A percentile compares a stretch with the other conserved stretches of the same genome.
phyloP scores from a whole-genome alignment of 2,113 vertebrate genomes.

The Oryzias melastigma region DNA sequence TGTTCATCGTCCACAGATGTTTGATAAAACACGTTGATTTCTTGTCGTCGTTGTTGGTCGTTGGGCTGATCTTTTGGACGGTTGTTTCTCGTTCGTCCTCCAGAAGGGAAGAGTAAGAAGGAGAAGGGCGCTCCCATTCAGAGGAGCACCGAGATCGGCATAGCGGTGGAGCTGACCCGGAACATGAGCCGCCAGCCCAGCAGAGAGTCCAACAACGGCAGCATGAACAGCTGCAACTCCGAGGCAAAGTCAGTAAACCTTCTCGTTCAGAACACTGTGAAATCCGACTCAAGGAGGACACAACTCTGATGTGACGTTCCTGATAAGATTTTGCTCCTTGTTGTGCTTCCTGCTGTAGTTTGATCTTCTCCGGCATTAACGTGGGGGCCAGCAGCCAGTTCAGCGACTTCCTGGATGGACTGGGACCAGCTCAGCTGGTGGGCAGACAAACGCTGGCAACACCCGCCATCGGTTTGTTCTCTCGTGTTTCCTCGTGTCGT shows the following conservation, averaged over 20 bases:
- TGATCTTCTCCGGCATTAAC: constrained; percentile 93
- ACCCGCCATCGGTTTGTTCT: constrained; percentile 88
- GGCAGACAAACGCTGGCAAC: constrained; percentile 96
- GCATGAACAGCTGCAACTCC: constrained; percentile 95
- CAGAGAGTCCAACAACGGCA: constrained; percentile 95
- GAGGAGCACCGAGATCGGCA: constrained; percentile 95
- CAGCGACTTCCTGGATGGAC: constrained; percentile 95
- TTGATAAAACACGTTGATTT: no score
- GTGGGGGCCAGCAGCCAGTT: constrained; percentile 95
- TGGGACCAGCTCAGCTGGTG: constrained; percentile 95
- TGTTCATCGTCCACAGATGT: no score
- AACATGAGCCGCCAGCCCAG: constrained; percentile 96
- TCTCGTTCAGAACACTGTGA: neutral
- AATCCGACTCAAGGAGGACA: neutral
- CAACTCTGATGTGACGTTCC: neutral
- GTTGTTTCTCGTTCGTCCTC: neutral
- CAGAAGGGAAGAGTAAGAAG: constrained; percentile 93
- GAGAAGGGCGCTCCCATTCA: constrained; percentile 91
- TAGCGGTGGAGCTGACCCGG: constrained; percentile 92
- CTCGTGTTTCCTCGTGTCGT: neutral
- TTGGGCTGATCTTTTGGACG: neutral
- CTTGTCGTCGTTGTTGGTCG: neutral
- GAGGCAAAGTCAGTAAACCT: constrained; percentile 92
- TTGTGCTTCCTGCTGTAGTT: constrained; percentile 67
- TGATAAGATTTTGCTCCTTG: neutral